phyloP scores from a whole-genome alignment of 2,888 invertebrate genomes.

The Thyatira batis region DNA sequence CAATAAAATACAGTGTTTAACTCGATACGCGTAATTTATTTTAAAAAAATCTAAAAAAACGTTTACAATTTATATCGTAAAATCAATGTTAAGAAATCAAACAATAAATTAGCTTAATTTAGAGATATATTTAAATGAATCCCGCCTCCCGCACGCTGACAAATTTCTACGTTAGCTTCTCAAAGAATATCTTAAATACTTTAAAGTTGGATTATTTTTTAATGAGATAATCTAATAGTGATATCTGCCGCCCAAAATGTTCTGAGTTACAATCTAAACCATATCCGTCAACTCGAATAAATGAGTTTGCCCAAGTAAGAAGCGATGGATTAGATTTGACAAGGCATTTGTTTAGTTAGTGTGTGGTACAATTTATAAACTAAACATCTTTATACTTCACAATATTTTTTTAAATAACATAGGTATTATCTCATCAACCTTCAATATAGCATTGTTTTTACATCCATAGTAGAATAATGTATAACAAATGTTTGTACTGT shows the following conservation, averaged over 20 bases:
- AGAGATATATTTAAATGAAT: neutral
- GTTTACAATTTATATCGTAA: neutral
- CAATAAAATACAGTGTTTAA: too few relatives aligned
- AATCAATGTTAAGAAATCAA: neutral
- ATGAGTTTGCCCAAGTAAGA: slow-evolving; percentile 11
- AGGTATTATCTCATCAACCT: too few relatives aligned
- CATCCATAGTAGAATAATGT: too few relatives aligned
- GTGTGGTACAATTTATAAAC: slow-evolving; percentile 5
- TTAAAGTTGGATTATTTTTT: neutral
- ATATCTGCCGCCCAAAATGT: slow-evolving; percentile 17
- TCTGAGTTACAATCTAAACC: slow-evolving; percentile 18
- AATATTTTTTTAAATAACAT: too few relatives aligned
- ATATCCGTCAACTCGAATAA: slow-evolving; percentile 22
- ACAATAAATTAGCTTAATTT: neutral
- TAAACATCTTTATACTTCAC: too few relatives aligned
- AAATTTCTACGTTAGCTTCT: neutral
- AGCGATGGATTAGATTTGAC: neutral
- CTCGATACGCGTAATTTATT: too few relatives aligned
- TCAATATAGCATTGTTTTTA: too few relatives aligned
- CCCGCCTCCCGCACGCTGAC: neutral
- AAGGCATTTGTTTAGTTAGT: slow-evolving; percentile 1
- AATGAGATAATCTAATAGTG: slow-evolving; percentile 15
- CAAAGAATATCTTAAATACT: neutral
- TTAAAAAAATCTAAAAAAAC: neutral
- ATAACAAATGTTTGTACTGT: too few relatives aligned